Evolutionary conservation across 2,113 vertebrate genomes (phyloP).

Genomic region (Solenodon paradoxus): DNA sequence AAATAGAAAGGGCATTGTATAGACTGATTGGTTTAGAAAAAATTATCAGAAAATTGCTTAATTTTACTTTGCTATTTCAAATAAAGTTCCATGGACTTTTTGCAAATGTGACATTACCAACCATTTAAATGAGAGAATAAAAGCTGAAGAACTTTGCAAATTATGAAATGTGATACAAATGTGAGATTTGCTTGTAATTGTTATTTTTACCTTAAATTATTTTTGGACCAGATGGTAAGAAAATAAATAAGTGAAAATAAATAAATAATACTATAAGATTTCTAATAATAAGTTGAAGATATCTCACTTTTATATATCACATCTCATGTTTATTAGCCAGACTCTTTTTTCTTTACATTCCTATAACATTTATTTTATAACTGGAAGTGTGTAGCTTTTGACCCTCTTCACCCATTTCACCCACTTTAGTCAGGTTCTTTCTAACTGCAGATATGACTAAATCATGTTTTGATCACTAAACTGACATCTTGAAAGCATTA

Average conservation of each 20-base stretch:
- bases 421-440: background rate
- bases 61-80: background rate
- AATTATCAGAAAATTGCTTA: background rate
- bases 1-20: constrained; percentile 20
- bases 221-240: background rate
- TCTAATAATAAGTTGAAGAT: background rate
- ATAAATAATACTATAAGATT: constrained; percentile 16
- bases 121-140: background rate
- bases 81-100: constrained; percentile 31
- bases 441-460: background rate
- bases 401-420: no score
- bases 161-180: background rate
- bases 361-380: no score
- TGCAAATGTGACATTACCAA: background rate
- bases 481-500: no score
- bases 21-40: constrained; percentile 7
- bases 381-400: no score
- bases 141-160: background rate
- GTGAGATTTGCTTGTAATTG: constrained; percentile 9
- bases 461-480: background rate
- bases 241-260: constrained; percentile 4
- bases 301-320: constrained; percentile 24
- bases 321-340: background rate
- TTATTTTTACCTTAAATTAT: background rate
- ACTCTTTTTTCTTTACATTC: no score